Percentiles rank a stretch among this genome's conserved stretches.
phyloP scores from a whole-genome alignment of 2,888 invertebrate genomes.

The Diarsia brunnea region DNA sequence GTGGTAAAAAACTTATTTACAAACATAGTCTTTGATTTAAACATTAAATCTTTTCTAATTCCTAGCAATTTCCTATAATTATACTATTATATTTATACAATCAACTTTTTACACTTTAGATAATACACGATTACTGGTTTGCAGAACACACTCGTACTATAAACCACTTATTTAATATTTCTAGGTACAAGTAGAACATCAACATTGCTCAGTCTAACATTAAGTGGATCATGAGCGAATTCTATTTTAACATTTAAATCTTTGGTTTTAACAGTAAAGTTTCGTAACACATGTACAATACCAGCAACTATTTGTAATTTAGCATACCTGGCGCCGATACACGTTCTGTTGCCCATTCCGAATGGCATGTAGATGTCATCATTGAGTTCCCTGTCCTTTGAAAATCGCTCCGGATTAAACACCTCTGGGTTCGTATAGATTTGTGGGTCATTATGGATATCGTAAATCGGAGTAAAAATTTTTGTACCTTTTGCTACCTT shows the following conservation, averaged over 20 bases:
- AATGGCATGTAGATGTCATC: conserved; percentile 82
- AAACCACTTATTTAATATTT: conserved; percentile 4
- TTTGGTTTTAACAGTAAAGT: conserved; percentile 69
- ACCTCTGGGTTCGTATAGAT: conserved; percentile 82
- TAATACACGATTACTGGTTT: neutral
- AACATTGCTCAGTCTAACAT: conserved; percentile 71
- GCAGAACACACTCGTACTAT: neutral
- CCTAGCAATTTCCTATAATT: neutral
- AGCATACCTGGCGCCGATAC: conserved; percentile 82
- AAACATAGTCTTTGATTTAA: neutral
- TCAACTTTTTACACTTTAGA: neutral
- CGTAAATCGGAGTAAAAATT: conserved; percentile 76
- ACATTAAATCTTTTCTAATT: neutral
- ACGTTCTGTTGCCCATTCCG: conserved; percentile 84
- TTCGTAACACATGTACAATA: conserved; percentile 70
- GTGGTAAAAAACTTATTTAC: neutral
- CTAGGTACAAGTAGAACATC: conserved; percentile 71
- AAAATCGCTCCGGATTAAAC: conserved; percentile 84
- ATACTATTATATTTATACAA: neutral
- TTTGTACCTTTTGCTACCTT: conserved; percentile 76
- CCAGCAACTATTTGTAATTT: conserved; percentile 71
- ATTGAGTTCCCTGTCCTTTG: conserved; percentile 62
- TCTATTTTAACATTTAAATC: conserved; percentile 65
- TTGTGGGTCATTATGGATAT: conserved; percentile 82
- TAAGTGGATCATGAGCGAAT: conserved; percentile 69